A percentile compares a stretch with the other conserved stretches of the same genome.
Evolutionary conservation across 2,888 invertebrate genomes (phyloP).

Genomic region (Noctua pronuba): DNA sequence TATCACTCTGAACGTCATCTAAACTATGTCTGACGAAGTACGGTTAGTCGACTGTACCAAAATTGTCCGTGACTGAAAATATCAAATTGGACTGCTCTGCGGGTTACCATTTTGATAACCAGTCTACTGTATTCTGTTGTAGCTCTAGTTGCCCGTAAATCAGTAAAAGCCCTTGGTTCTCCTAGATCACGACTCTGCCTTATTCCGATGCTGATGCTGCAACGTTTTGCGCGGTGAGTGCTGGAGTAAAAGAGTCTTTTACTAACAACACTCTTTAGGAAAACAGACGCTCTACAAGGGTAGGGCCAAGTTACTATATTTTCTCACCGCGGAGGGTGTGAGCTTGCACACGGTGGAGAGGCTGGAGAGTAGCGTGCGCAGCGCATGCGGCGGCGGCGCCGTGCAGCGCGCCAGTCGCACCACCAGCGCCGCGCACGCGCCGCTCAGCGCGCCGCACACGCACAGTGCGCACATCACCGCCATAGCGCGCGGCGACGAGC

Average conservation of each 20-base stretch:
- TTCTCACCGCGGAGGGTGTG: constrained; percentile 67
- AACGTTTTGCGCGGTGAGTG: too few relatives aligned
- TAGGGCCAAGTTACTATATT: too few relatives aligned
- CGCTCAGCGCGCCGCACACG: constrained; percentile 71
- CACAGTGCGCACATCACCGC: constrained; percentile 71
- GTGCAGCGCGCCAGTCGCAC: constrained; percentile 70
- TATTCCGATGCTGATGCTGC: not conserved
- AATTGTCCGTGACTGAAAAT: not conserved
- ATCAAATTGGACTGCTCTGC: not conserved
- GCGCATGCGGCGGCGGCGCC: constrained; percentile 72
- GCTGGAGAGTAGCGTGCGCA: constrained; percentile 69
- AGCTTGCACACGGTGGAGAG: constrained; percentile 69
- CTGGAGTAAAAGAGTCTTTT: not conserved
- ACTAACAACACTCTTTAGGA: not conserved
- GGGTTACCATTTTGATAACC: not conserved
- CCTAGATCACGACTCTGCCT: not conserved
- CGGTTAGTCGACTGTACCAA: not conserved
- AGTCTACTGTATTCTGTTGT: too few relatives aligned
- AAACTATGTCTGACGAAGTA: not conserved
- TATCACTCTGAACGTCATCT: not conserved
- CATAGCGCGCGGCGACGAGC: constrained; percentile 71
- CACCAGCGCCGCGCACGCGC: constrained; percentile 74
- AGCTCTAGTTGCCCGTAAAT: not conserved
- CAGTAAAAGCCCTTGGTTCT: not conserved
- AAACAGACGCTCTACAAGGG: not conserved